Percentiles rank a stretch among this genome's conserved stretches.
Evolutionary conservation across 2,797 vertebrate genomes (phyloP).

Genomic region (Epinephelus coioides): DNA sequence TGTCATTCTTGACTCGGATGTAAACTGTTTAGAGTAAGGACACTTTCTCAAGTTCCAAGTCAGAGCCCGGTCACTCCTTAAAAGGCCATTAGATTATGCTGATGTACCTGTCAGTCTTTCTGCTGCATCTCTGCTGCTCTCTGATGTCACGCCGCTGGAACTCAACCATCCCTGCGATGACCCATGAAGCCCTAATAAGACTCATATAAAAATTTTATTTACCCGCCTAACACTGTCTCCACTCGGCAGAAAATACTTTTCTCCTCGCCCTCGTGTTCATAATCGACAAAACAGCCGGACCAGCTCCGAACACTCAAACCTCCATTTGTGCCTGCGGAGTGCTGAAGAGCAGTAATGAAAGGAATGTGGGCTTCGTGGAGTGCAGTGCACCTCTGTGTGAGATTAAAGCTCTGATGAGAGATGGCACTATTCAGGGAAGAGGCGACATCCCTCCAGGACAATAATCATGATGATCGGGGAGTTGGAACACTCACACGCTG

Average conservation of each 20-base stretch:
- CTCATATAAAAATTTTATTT: not conserved
- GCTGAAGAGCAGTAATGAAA: slow-evolving; percentile 38
- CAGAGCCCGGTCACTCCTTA: slow-evolving; percentile 79
- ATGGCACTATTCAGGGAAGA: slow-evolving; percentile 48
- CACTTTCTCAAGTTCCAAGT: slow-evolving; percentile 67
- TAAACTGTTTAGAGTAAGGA: slow-evolving; percentile 84
- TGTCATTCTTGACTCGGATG: slow-evolving; percentile 62
- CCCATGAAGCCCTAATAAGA: not conserved
- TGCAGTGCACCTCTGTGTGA: slow-evolving; percentile 27
- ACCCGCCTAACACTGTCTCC: not conserved
- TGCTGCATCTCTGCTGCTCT: slow-evolving; percentile 59
- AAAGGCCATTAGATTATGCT: slow-evolving; percentile 78
- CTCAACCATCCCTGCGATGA: not conserved
- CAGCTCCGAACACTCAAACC: not conserved
- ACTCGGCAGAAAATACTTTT: not conserved
- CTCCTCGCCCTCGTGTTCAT: slow-evolving; percentile 4
- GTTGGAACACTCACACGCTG: slow-evolving; percentile 37
- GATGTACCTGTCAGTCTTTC: slow-evolving; percentile 69
- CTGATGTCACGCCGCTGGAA: slow-evolving; percentile 63
- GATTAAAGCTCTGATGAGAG: slow-evolving; percentile 60
- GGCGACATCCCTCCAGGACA: slow-evolving; percentile 41
- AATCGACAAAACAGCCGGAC: slow-evolving; percentile 19
- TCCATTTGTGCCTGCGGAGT: slow-evolving; percentile 24
- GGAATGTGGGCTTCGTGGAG: slow-evolving; percentile 40
- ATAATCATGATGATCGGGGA: slow-evolving; percentile 24